These are phyloP conservation scores for Conopomorpha cramerella DNA, from an alignment of 1,140 invertebrate genomes.

Conservation along the genomic window DNA sequence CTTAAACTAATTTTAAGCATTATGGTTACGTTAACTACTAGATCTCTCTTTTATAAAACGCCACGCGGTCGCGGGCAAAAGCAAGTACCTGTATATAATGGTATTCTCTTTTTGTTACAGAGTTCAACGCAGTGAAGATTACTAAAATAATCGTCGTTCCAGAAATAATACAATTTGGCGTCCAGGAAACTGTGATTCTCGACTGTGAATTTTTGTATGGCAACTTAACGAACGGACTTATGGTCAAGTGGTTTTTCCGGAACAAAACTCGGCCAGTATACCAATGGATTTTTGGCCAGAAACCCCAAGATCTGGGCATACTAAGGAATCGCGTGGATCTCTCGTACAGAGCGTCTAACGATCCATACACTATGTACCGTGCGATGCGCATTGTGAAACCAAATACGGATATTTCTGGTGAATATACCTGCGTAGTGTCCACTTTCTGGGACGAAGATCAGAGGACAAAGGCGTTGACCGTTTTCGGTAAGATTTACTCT, in stretches of 20 bases:
- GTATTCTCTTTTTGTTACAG: constrained; percentile 40
- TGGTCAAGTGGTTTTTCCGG: constrained; percentile 81
- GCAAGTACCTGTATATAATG: not conserved
- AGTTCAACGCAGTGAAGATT: constrained; percentile 61
- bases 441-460: constrained; percentile 70
- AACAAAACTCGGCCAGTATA: constrained; percentile 70
- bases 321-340: constrained; percentile 68
- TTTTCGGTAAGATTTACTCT: constrained; percentile 70
- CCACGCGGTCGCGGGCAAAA: too few species aligned
- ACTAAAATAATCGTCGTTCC: constrained; percentile 72
- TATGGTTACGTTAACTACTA: too few species aligned
- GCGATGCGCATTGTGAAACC: constrained; percentile 70
- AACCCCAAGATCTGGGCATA: constrained; percentile 66
- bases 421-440: constrained; percentile 74
- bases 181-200: constrained; percentile 68
- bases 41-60: too few species aligned
- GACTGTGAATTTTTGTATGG: constrained; percentile 76
- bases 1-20: too few species aligned
- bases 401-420: constrained; percentile 71
- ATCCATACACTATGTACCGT: constrained; percentile 64
- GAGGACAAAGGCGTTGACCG: constrained; percentile 68
- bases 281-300: constrained; percentile 74
- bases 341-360: constrained; percentile 62
- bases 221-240: constrained; percentile 64
- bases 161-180: constrained; percentile 68